Base-by-base conservation (phyloP, 2,797 vertebrate species). In the Arctocebus calabarensis region DNA sequence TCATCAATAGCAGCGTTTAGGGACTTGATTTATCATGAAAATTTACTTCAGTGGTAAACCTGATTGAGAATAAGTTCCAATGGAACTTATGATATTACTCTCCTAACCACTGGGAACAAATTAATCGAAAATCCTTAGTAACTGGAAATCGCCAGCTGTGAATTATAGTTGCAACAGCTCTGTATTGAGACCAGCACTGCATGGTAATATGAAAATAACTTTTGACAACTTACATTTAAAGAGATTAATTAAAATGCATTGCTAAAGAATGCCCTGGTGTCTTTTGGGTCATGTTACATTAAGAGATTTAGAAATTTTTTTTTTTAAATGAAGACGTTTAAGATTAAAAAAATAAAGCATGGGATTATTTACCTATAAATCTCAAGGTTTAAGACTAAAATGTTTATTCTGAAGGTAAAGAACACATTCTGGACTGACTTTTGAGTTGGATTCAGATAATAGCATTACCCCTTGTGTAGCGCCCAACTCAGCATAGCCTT, bases 101-200 rank as follows among this genome's bases (percentile, higher is more conserved):
- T 87, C 14, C 32, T 84, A 40, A 32, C 23, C 25, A 73, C 43
- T 77, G 22, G 45, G 23, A 84, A 59, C 27, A 91, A 78, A 97
- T 97, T 96, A 94, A 97, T 61, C 91, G 98, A 97, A 97, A 97
- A 96, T 52, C 92, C 97, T 97, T 97, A 97, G 97, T 95, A 97
- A 97, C 78, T 96, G 90, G 96, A 98, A 97, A 97, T 94, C 87
- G 86, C 70, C 85, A 98, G 95, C 92, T 97, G 91, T 97, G 96
- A 98, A 97, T 97, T 91, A 93, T 64, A 70, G 32, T 66, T 97
- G 74, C 88, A 95, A 93, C 68, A 97, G 27, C 94, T 97, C 57
- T 91, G 77, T 95, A 97, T 88, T 84, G 75, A 94, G 95, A 79
- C 6, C 0, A 91, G 66, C 70, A 96, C 88, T 87, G 0, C 27